phyloP scores from a whole-genome alignment of 2,888 invertebrate species.

The Acrocera orbiculus region DNA sequence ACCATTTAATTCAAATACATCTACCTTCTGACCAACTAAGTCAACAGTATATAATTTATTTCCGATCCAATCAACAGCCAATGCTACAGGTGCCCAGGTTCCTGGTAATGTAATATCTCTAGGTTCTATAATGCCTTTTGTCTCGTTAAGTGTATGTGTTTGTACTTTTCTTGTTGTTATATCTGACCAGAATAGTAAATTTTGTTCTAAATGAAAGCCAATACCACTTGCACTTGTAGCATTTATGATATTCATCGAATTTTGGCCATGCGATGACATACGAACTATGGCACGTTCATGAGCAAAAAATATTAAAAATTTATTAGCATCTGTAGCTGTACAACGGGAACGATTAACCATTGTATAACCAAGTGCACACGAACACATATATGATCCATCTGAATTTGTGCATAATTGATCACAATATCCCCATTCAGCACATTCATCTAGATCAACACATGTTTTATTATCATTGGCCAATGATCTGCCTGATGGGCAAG shows the following conservation, averaged over 20 bases:
- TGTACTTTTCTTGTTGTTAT: constrained; percentile 66
- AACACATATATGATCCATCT: constrained; percentile 67
- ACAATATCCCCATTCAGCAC: constrained; percentile 82
- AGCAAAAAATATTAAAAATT: constrained; percentile 46
- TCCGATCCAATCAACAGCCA: constrained; percentile 95
- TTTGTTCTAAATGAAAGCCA: constrained; percentile 62
- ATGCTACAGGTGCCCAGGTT: constrained; percentile 74
- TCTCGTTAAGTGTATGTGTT: constrained; percentile 30
- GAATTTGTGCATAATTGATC: constrained; percentile 87
- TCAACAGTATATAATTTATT: constrained; percentile 93
- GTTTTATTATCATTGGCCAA: constrained; percentile 69
- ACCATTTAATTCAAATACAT: constrained; percentile 78
- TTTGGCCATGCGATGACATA: constrained; percentile 49
- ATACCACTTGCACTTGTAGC: constrained; percentile 72
- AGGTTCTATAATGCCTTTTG: constrained; percentile 29
- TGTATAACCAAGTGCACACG: constrained; percentile 62
- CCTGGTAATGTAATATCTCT: constrained; percentile 59
- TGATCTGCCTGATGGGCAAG: constrained; percentile 69
- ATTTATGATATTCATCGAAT: constrained; percentile 49
- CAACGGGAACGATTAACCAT: constrained; percentile 45
- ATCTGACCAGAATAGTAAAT: constrained; percentile 78
- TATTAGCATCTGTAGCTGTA: constrained; percentile 39
- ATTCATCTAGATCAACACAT: constrained; percentile 86
- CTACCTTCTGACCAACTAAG: constrained; percentile 80
- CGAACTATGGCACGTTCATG: constrained; percentile 53